Evolutionary conservation across 2,113 vertebrate species (phyloP).

Genomic region (Chaetodon trifascialis): DNA sequence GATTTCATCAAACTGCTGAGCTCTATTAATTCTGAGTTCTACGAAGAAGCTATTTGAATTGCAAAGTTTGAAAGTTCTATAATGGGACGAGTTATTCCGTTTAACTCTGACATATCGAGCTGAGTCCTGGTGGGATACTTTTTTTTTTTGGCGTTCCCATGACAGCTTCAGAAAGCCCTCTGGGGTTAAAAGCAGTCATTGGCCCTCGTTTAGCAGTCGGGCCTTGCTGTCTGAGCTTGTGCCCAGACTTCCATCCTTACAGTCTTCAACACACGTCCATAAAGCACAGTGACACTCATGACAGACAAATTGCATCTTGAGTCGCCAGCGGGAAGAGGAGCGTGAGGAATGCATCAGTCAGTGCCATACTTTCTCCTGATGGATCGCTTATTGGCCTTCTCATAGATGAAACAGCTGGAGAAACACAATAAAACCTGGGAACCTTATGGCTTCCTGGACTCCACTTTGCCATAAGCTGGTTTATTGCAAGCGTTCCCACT

Average conservation of each 20-base stretch:
- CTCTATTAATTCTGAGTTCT: slow-evolving; percentile 26
- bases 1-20: slow-evolving; percentile 33
- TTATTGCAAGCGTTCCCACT: slow-evolving; percentile 32
- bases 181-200: slow-evolving; percentile 61
- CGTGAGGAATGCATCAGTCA: slow-evolving; percentile 74
- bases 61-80: slow-evolving; percentile 25
- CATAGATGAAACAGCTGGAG: slow-evolving; percentile 49
- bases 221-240: slow-evolving; percentile 40
- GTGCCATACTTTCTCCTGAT: slow-evolving; percentile 74
- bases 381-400: slow-evolving; percentile 62
- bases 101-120: slow-evolving; percentile 51
- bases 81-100: slow-evolving; percentile 19
- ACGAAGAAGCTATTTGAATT: slow-evolving; percentile 29
- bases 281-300: slow-evolving; percentile 59
- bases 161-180: slow-evolving; percentile 55
- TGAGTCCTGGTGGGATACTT: slow-evolving; percentile 14
- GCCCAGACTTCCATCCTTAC: slow-evolving; percentile 58
- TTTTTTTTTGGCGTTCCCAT: slow-evolving; percentile 23
- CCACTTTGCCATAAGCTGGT: slow-evolving; percentile 77
- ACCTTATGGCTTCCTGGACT: slow-evolving; percentile 73
- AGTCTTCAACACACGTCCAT: slow-evolving; percentile 61
- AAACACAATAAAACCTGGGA: slow-evolving; percentile 56
- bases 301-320: slow-evolving; percentile 74
- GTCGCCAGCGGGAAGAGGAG: slow-evolving; percentile 74
- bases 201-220: slow-evolving; percentile 45